Base-by-base conservation (phyloP, 2,888 invertebrate species). In the Augochlorella aurata region DNA sequence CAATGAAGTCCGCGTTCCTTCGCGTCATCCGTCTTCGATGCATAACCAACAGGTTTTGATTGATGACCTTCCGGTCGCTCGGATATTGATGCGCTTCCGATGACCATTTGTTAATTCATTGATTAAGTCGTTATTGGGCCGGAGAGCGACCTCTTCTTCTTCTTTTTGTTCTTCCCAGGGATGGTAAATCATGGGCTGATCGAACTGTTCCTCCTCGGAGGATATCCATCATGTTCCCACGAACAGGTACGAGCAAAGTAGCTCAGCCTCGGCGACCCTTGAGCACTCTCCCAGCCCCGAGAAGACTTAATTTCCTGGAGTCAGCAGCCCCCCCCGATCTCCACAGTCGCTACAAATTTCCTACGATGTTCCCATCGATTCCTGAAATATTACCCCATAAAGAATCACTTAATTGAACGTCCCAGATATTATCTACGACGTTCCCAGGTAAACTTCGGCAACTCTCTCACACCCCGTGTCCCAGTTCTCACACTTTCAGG, bases 171-270 rank as follows among this genome's bases (percentile, higher is more conserved):
- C 12, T 10, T 54, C 5, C 21, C 5, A 14, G 1, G 38, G 18
- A 65, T 50, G n/a, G 18, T 38, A 16, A 70, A 54, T 29, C 38
- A 70, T 71, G 21, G 68, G 24, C 50, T 29, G 29, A 50, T 68
- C 18, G 29, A 44, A 45, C 74, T 77, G 84, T 45, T 80, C 81
- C 81, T 47, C 24, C 24, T 61, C 7, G 68, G 82, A 76, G 77
- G 79, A 71, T 74, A 72, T 78, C 83, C 79, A 73, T 80, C 80
- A 58, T 58, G 89, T 90, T 90, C 89, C 90, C 89, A 89, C 85
- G 90, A 90, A 89, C 90, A 89, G 89, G 89, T 89, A 89, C 74
- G 79, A 73, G 68, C 45, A 16, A 74, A 75, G 68, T 79, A 76
- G 74, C 79, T 70, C 77, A 70, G 74, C 47, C 29, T 74, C 74